Evolutionary conservation across 1,140 invertebrate species (phyloP).

Genomic region (Oscheius sp.): DNA sequence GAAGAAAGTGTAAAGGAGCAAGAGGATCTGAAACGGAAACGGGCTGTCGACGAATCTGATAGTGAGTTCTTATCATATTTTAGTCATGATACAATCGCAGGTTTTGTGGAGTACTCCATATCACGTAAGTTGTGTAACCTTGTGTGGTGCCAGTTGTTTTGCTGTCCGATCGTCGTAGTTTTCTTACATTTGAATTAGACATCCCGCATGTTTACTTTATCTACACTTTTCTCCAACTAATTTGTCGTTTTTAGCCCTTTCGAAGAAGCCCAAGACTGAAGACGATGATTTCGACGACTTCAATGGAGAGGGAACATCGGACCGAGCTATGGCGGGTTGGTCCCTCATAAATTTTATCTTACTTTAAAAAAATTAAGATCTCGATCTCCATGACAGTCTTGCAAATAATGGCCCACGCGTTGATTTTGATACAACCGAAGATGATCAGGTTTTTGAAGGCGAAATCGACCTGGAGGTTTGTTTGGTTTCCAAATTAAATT

Average conservation of each 20-base stretch:
- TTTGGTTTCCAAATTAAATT: too few relatives aligned
- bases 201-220: too few relatives aligned
- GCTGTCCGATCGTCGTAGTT: too few relatives aligned
- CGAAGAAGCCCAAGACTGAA: not conserved
- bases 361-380: too few relatives aligned
- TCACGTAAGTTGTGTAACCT: not conserved
- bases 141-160: not conserved
- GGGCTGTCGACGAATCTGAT: not conserved
- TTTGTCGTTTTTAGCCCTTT: too few relatives aligned
- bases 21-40: not conserved
- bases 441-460: not conserved
- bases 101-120: not conserved
- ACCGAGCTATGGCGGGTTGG: too few relatives aligned
- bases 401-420: not conserved
- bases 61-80: not conserved
- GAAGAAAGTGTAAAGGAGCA: too few relatives aligned
- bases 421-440: not conserved
- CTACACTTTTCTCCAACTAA: too few relatives aligned
- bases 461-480: not conserved
- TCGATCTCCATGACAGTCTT: not conserved
- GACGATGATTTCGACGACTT: not conserved
- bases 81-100: not conserved
- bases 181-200: too few relatives aligned
- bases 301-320: not conserved
- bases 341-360: too few relatives aligned